Conservation (phyloP, 2,888 invertebrate species). For the Drosophila infuscata region DNA sequence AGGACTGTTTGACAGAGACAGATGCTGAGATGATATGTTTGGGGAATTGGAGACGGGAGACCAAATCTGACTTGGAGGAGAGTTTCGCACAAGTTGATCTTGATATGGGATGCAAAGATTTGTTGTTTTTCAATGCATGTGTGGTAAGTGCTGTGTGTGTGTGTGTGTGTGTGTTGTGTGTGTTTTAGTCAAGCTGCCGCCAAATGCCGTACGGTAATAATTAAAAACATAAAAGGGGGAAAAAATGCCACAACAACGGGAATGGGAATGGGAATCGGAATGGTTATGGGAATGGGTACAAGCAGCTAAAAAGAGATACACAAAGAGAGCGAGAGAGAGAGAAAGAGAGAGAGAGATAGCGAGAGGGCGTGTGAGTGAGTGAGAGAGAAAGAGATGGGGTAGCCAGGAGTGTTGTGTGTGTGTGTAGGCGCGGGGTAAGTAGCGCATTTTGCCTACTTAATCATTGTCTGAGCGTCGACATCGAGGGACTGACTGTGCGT, state of each 20-base stretch:
- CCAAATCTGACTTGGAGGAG: conserved; percentile 34
- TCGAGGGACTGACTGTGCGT: conserved; percentile 61
- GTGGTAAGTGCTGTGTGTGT: conserved; percentile 12
- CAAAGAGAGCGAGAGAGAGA: rapidly evolving
- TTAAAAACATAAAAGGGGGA: conserved; percentile 76
- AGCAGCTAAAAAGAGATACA: conserved; percentile 9
- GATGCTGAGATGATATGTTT: conserved; percentile 4
- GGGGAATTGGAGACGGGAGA: conserved; percentile 24
- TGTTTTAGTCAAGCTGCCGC: conserved; percentile 62
- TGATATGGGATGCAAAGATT: conserved; percentile 45
- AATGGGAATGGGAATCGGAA: conserved; percentile 51
- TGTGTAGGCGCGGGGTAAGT: conserved; percentile 39
- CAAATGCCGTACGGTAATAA: conserved; percentile 74
- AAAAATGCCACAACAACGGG: conserved; percentile 61
- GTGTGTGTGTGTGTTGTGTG: conserved; percentile 13
- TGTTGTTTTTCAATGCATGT: conserved; percentile 21
- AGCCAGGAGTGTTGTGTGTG: conserved; percentile 7
- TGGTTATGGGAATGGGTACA: conserved; percentile 47
- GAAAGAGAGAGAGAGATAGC: neutral
- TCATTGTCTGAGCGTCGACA: conserved; percentile 71
- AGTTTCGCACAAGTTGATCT: conserved; percentile 51
- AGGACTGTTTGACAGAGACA: conserved; percentile 32
- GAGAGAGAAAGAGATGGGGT: conserved; percentile 8
- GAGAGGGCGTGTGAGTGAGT: neutral
- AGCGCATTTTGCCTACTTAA: conserved; percentile 77